Base-by-base conservation (phyloP, 2,113 vertebrate genomes). In the Serranochromis macrocephalus region DNA sequence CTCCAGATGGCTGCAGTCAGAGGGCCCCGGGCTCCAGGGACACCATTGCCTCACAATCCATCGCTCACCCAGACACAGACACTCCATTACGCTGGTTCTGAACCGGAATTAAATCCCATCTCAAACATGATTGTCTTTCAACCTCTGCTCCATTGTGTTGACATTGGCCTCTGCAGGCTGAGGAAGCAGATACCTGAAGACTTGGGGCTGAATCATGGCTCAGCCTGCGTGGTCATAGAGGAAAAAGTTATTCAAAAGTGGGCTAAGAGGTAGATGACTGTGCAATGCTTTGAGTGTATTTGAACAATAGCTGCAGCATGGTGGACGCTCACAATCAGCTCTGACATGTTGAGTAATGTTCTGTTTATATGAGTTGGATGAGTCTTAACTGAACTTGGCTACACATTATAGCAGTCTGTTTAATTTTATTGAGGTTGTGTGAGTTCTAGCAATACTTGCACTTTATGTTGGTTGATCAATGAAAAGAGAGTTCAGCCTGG, bases 1-100 rank as follows among this genome's bases (percentile, higher is more conserved):
- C 90, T 91, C 92, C 93, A 94, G 94, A 94, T 96, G 93, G 93
- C 94, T 94, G 90, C 92, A 92, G 95, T 92, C 90, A 66, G 82
- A 92, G 91, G 93, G 91, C 84, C 84, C 19, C 3, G 42, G 88
- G 88, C 91, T 93, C 85, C 33, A 83, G 92, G 93, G 92, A 93
- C 57, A 6, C 78, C 38, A 21, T 58, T 42, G 88, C 84, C 87
- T 92, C 80, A 29, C 89, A 85, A 91, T 85, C 87, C 86, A 92
- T 93, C 42, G 88, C 93, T 93, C 92, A 91, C 86, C 86, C 84
- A 90, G 88, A 88, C 89, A 82, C 19, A 89, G 91, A 90, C 94
- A 90, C 90, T 93, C 94, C 85, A 94, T 95, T 96, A 93, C 86
- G 10, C 82, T 36, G 66, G 75, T 82, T 93, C 90, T 93, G 89